These are phyloP conservation scores for Felis chaus DNA, from an alignment of 2,113 vertebrate genomes.

Conservation along the genomic window DNA sequence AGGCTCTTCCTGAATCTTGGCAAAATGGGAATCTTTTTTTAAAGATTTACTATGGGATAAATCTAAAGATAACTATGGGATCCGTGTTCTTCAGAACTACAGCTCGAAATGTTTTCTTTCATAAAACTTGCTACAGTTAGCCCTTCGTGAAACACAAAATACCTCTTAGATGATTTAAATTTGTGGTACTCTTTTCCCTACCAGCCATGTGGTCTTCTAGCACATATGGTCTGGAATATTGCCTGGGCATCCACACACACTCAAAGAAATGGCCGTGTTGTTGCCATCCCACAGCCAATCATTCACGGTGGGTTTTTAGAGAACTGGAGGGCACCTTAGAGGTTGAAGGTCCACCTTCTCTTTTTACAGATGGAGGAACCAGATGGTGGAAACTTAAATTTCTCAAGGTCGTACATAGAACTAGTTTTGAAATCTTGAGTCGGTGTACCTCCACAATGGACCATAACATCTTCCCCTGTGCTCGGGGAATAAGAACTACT, in stretches of 20 bases:
- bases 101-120: not conserved
- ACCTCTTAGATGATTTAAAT: not conserved
- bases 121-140: not conserved
- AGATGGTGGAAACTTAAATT: not conserved
- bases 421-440: not conserved
- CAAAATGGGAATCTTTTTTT: not conserved
- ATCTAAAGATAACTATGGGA: not conserved
- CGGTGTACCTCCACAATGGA: not conserved
- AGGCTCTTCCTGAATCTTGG: not conserved
- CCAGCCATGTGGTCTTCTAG: not conserved
- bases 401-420: not conserved
- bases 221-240: not conserved
- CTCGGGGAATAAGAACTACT: not conserved
- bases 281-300: not conserved
- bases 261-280: not conserved
- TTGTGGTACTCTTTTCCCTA: not conserved
- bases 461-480: not conserved
- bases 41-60: not conserved
- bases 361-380: not conserved
- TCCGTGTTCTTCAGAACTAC: not conserved
- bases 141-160: not conserved
- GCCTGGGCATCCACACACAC: not conserved
- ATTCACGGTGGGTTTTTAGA: not conserved
- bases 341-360: not conserved
- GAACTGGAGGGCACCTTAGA: not conserved